Percentiles rank a stretch among this genome's conserved stretches.
These are phyloP conservation scores for Paguma larvata DNA, from an alignment of 2,797 vertebrate genomes.

Conservation along the genomic window DNA sequence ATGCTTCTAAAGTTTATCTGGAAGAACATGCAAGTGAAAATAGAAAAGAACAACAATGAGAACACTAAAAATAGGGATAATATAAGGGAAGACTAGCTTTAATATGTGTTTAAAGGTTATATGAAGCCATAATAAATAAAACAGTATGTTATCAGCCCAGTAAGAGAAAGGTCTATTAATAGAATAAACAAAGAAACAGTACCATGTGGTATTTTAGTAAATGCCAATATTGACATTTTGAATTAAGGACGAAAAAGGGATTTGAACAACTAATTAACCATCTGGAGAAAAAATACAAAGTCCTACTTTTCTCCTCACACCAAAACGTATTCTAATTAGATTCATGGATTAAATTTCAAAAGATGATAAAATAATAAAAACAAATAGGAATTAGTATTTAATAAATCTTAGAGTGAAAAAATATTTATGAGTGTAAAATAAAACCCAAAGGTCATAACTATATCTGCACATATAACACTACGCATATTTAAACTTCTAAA, in stretches of 20 bases:
- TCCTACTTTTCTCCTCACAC: background rate
- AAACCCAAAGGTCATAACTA: conserved; percentile 15
- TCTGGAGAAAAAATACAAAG: background rate
- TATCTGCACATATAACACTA: background rate
- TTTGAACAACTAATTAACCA: background rate
- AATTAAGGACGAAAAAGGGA: background rate
- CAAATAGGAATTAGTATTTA: conserved; percentile 11
- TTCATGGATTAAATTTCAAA: conserved; percentile 33
- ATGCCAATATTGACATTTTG: conserved; percentile 17
- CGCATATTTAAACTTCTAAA: conserved; percentile 12
- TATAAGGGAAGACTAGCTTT: background rate
- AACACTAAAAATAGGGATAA: conserved; percentile 35
- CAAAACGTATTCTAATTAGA: background rate
- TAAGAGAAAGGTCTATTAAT: background rate
- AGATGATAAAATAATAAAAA: conserved; percentile 9
- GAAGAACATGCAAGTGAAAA: conserved; percentile 54
- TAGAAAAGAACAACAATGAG: background rate
- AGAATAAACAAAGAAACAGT: background rate
- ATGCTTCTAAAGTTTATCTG: conserved; percentile 50
- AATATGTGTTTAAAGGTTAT: conserved; percentile 48
- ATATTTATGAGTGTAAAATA: background rate
- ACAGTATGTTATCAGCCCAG: background rate
- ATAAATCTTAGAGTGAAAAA: conserved; percentile 47
- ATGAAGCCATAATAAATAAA: conserved; percentile 53
- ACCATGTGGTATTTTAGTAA: conserved; percentile 9